Percentiles rank a stretch among this genome's conserved stretches.
Conservation (phyloP, 2,797 vertebrate species). For the Chelidonichthys spinosus region DNA sequence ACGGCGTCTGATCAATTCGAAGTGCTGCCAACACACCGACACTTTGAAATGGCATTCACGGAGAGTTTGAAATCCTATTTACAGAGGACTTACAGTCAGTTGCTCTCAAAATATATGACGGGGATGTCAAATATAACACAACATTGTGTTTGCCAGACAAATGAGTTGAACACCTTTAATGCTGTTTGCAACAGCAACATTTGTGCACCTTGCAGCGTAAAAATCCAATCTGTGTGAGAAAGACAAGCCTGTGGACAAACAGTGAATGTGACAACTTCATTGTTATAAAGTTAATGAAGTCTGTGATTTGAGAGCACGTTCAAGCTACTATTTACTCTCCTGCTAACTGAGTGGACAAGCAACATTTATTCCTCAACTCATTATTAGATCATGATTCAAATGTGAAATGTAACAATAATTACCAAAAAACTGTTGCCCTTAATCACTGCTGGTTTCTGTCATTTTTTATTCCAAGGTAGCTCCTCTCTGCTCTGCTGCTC, state of each 20-base stretch:
- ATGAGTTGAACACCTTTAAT: conserved; percentile 31
- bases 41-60: neutral
- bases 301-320: conserved; percentile 4
- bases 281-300: neutral
- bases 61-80: neutral
- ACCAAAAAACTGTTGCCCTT: neutral
- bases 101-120: neutral
- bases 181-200: conserved; percentile 32
- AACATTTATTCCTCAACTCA: neutral
- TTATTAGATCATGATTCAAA: conserved; percentile 8
- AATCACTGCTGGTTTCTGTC: neutral
- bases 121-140: conserved; percentile 9
- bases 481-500: neutral
- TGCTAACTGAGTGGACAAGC: neutral
- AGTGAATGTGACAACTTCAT: conserved; percentile 13
- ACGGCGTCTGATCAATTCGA: neutral
- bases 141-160: conserved; percentile 4
- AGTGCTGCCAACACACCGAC: neutral
- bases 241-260: neutral
- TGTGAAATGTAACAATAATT: conserved; percentile 12
- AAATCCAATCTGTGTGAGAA: conserved; percentile 22
- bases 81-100: neutral
- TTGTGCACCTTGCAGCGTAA: conserved; percentile 20
- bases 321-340: neutral
- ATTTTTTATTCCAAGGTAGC: neutral